Conservation (phyloP, 2,113 vertebrate genomes). For the Amphiprion percula region DNA sequence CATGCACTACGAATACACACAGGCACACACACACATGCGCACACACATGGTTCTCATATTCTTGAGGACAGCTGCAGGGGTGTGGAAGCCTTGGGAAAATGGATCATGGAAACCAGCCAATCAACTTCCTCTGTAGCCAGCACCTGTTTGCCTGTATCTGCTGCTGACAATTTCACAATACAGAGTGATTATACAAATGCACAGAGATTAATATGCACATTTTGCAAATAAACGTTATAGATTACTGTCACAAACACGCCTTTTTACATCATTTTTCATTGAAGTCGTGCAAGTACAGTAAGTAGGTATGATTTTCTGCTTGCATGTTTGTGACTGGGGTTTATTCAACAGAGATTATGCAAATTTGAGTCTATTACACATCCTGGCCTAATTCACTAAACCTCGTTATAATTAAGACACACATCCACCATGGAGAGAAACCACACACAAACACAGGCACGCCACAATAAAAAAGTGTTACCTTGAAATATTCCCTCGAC, state of each 20-base stretch:
- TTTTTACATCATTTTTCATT: background rate
- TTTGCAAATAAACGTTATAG: conserved; percentile 32
- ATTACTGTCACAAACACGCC: conserved; percentile 37
- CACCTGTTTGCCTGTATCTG: conserved; percentile 76
- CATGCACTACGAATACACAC: conserved; percentile 52
- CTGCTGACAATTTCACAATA: conserved; percentile 68
- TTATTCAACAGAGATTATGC: conserved; percentile 78
- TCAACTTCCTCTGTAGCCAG: conserved; percentile 77
- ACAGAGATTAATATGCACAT: conserved; percentile 42
- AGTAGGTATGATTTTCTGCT: conserved; percentile 56
- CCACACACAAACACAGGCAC: conserved; percentile 10
- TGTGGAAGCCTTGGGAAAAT: conserved; percentile 82
- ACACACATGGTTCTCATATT: conserved; percentile 77
- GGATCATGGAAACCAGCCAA: conserved; percentile 78
- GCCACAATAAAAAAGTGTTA: conserved; percentile 45
- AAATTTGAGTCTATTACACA: conserved; percentile 73
- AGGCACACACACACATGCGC: conserved; percentile 38
- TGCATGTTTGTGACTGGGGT: conserved; percentile 59
- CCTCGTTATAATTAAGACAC: conserved; percentile 76
- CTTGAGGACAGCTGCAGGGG: conserved; percentile 80
- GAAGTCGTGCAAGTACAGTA: conserved; percentile 24
- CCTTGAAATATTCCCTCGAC: conserved; percentile 66
- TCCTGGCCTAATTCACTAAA: conserved; percentile 79
- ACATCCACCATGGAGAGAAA: conserved; percentile 58
- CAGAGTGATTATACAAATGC: conserved; percentile 45